Evolutionary conservation across 1,140 invertebrate species (phyloP).

Genomic region (Mya arenaria): DNA sequence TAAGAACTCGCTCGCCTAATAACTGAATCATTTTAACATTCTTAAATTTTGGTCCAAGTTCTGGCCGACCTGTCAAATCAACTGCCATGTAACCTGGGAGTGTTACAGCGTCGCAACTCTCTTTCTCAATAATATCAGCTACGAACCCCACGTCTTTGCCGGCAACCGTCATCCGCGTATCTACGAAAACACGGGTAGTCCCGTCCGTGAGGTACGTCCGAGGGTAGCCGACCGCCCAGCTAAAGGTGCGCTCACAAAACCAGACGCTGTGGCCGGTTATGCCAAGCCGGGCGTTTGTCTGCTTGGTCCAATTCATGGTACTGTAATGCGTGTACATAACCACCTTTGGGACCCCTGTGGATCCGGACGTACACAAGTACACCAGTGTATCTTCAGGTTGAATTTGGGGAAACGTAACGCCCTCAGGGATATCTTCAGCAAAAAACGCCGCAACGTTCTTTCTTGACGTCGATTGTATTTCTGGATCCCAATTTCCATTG

Average conservation of each 20-base stretch:
- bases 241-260: conserved; percentile 47
- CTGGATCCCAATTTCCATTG: background rate
- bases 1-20: conserved; percentile 16
- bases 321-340: conserved; percentile 43
- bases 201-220: conserved; percentile 54
- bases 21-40: conserved; percentile 16
- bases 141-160: conserved; percentile 13
- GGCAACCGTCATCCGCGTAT: conserved; percentile 10
- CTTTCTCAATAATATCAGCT: conserved; percentile 25
- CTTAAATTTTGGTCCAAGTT: conserved; percentile 1
- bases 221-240: conserved; percentile 55
- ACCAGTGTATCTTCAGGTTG: conserved; percentile 42
- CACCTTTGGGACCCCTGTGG: conserved; percentile 38
- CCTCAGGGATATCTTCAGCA: background rate
- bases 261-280: conserved; percentile 2
- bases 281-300: background rate
- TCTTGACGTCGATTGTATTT: background rate
- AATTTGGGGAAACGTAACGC: conserved; percentile 7
- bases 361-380: conserved; percentile 38
- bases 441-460: background rate
- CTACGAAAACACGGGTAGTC: conserved; percentile 48
- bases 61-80: background rate
- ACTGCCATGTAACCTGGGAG: conserved; percentile 32
- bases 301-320: conserved; percentile 27
- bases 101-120: conserved; percentile 33